Percentiles rank a stretch among this genome's conserved stretches.
Evolutionary conservation across 2,113 vertebrate species (phyloP).

Genomic region (Echinops telfairi): DNA sequence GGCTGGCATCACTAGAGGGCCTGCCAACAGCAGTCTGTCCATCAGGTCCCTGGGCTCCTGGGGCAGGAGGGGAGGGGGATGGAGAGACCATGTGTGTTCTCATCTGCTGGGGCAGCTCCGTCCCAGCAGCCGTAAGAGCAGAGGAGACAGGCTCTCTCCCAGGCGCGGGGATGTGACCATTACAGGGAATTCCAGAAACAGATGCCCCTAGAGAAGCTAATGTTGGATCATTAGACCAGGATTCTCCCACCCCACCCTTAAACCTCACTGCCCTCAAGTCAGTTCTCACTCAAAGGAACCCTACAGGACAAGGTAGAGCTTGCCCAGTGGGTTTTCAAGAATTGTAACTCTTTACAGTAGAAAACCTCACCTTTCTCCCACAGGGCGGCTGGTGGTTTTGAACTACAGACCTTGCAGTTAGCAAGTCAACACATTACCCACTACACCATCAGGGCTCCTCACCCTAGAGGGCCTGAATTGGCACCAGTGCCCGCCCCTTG

Average conservation of each 20-base stretch:
- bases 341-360: too few species aligned
- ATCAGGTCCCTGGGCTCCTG: fast-evolving
- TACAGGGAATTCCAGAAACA: constrained; percentile 67
- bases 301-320: too few species aligned
- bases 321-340: too few species aligned
- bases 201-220: background rate
- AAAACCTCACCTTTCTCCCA: too few species aligned
- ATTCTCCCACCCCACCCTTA: background rate
- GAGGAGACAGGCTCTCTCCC: constrained; percentile 31
- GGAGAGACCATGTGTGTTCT: background rate
- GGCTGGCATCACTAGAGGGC: background rate
- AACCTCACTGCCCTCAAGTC: too few species aligned
- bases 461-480: background rate
- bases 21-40: background rate
- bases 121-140: background rate
- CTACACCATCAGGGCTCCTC: too few species aligned
- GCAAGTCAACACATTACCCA: too few species aligned
- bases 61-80: background rate
- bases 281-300: too few species aligned
- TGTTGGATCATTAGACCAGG: background rate
- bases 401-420: too few species aligned
- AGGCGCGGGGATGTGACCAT: background rate
- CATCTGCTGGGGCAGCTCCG: constrained; percentile 42
- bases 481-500: background rate
- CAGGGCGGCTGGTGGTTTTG: too few species aligned